Evolutionary conservation across 2,113 vertebrate species (phyloP).

Genomic region (Coregonus clupeaformis): DNA sequence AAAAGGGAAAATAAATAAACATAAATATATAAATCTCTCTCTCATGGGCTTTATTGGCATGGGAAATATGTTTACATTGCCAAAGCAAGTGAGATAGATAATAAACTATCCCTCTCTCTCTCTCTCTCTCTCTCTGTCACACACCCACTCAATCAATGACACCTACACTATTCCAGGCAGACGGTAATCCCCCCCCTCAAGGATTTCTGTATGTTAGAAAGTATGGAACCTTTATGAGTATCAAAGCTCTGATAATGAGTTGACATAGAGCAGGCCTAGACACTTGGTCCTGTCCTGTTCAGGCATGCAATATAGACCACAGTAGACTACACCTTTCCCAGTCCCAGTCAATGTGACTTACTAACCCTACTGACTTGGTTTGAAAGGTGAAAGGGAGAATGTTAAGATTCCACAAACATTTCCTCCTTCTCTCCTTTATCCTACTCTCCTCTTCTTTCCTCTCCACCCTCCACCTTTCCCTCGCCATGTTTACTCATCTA

Average conservation of each 20-base stretch:
- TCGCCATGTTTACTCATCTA: too few species aligned
- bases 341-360: too few species aligned
- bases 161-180: not conserved
- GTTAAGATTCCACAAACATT: too few species aligned
- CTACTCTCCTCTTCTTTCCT: too few species aligned
- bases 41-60: too few species aligned
- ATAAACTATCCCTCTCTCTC: not conserved
- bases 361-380: not conserved
- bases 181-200: not conserved
- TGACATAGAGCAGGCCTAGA: not conserved
- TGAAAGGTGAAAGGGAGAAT: too few species aligned
- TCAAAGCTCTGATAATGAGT: not conserved
- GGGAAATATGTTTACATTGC: too few species aligned
- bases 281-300: not conserved
- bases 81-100: too few species aligned
- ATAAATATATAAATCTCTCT: too few species aligned
- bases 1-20: not conserved
- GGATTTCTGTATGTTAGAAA: constrained; percentile 22
- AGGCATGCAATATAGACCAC: not conserved
- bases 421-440: too few species aligned
- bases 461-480: too few species aligned
- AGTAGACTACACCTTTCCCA: too few species aligned
- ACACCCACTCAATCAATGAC: not conserved
- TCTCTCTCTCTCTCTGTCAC: not conserved
- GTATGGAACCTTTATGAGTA: not conserved